A percentile compares a stretch with the other conserved stretches of the same genome.
phyloP scores from a whole-genome alignment of 1,140 invertebrate species.

The Sweltsa coloradensis region DNA sequence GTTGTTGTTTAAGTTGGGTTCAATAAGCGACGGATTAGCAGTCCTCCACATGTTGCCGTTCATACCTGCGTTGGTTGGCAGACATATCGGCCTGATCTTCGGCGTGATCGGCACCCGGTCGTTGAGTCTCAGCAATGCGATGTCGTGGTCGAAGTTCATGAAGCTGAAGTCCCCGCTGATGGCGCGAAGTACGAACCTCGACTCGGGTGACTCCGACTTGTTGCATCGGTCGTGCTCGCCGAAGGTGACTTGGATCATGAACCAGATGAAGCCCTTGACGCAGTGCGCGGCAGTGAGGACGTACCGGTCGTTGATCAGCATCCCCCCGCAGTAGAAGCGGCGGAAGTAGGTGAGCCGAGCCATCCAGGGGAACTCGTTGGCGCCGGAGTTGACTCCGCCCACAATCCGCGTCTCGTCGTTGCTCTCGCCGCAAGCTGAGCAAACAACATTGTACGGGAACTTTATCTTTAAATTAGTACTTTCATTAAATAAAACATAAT shows the following conservation, averaged over 20 bases:
- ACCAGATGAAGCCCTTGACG: slow-evolving; percentile 65
- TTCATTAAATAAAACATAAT: too few species aligned
- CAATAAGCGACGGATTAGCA: too few species aligned
- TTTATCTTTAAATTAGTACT: too few species aligned
- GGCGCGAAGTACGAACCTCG: slow-evolving; percentile 57
- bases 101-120: slow-evolving; percentile 59
- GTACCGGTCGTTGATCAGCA: slow-evolving; percentile 68
- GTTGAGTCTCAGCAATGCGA: slow-evolving; percentile 65
- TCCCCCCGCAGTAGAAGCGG: slow-evolving; percentile 75
- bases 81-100: slow-evolving; percentile 62
- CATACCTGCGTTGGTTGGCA: slow-evolving; percentile 52
- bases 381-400: slow-evolving; percentile 31
- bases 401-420: slow-evolving; percentile 51
- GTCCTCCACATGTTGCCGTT: too few species aligned
- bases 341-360: slow-evolving; percentile 59
- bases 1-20: too few species aligned
- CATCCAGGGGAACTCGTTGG: slow-evolving; percentile 41
- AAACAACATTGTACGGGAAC: too few species aligned
- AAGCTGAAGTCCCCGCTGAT: slow-evolving; percentile 66
- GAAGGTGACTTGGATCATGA: slow-evolving; percentile 77
- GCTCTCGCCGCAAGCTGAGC: slow-evolving; percentile 60
- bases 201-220: slow-evolving; percentile 51
- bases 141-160: slow-evolving; percentile 74
- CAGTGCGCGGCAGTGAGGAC: slow-evolving; percentile 73
- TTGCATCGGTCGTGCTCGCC: slow-evolving; percentile 73